Evolutionary conservation across 2,888 invertebrate species (phyloP).

Genomic region (Tromatobia lineatoria): DNA sequence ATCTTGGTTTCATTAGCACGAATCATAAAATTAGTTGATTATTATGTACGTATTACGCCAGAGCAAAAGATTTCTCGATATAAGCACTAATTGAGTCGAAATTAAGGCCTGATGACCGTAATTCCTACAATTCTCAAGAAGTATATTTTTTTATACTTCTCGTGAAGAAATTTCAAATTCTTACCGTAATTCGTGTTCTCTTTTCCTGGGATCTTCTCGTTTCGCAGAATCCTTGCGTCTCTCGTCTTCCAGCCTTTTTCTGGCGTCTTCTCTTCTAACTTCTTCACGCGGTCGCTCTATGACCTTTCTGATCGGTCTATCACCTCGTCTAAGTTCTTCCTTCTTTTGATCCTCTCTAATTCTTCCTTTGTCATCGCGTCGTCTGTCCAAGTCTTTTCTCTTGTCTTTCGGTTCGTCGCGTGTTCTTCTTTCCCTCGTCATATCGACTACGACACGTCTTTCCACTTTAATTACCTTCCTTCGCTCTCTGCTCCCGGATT

Average conservation of each 20-base stretch:
- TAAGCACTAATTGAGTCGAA: no score
- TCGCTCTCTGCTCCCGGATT: constrained; percentile 81
- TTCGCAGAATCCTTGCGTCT: constrained; percentile 82
- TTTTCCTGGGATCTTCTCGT: constrained; percentile 83
- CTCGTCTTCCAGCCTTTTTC: constrained; percentile 82
- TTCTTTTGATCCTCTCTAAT: constrained; percentile 76
- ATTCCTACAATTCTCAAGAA: no score
- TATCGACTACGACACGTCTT: constrained; percentile 82
- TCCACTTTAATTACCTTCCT: constrained; percentile 79
- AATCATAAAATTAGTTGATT: no score
- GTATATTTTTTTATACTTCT: background rate
- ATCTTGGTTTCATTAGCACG: no score
- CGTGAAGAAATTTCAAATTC: constrained; percentile 24
- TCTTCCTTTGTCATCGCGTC: constrained; percentile 79
- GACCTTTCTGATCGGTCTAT: constrained; percentile 83
- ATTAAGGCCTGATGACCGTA: no score
- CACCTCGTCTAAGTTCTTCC: constrained; percentile 84
- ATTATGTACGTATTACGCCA: no score
- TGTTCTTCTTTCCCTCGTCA: constrained; percentile 79
- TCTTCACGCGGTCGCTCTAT: constrained; percentile 76
- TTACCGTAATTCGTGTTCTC: constrained; percentile 83
- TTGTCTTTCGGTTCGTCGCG: constrained; percentile 78
- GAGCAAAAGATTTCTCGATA: no score
- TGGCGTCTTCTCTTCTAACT: constrained; percentile 84
- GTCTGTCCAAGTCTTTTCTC: constrained; percentile 78